Conservation (phyloP, 2,797 vertebrate genomes). For the Lagorchestes hirsutus region DNA sequence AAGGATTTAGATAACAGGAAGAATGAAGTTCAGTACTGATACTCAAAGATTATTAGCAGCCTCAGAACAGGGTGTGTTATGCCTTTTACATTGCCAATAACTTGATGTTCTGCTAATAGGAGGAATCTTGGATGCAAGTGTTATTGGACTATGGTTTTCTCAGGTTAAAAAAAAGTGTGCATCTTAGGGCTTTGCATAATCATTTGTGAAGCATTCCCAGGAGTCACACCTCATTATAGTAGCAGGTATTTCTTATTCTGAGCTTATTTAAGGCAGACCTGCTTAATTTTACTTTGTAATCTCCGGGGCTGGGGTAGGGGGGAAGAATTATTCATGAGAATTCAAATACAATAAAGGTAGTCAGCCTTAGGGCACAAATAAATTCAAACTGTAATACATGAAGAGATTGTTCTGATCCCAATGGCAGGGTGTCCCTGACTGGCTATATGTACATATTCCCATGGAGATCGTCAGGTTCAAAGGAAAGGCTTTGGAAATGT, state of each 20-base stretch:
- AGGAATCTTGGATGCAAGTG: background rate
- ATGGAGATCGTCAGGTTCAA: conserved; percentile 29
- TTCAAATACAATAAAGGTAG: conserved; percentile 26
- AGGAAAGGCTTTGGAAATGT: conserved; percentile 43
- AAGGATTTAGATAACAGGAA: background rate
- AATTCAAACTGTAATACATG: conserved; percentile 43
- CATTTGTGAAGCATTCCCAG: background rate
- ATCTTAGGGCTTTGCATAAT: conserved; percentile 1
- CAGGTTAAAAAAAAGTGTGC: conserved; percentile 23
- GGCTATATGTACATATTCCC: background rate
- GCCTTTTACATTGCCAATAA: background rate
- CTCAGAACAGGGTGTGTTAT: background rate
- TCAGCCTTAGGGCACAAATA: conserved; percentile 21
- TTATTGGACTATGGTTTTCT: background rate
- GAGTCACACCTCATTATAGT: background rate
- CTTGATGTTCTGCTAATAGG: background rate
- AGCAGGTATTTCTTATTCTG: background rate
- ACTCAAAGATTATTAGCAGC: background rate
- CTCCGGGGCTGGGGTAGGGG: conserved; percentile 37
- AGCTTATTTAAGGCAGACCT: conserved; percentile 18
- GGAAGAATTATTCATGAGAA: conserved; percentile 58
- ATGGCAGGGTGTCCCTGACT: background rate
- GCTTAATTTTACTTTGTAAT: conserved; percentile 11
- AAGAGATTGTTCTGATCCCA: conserved; percentile 4
- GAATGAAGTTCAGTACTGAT: conserved; percentile 2